These are phyloP conservation scores for Gracilinanus agilis DNA, from an alignment of 2,113 vertebrate genomes.

Conservation along the genomic window DNA sequence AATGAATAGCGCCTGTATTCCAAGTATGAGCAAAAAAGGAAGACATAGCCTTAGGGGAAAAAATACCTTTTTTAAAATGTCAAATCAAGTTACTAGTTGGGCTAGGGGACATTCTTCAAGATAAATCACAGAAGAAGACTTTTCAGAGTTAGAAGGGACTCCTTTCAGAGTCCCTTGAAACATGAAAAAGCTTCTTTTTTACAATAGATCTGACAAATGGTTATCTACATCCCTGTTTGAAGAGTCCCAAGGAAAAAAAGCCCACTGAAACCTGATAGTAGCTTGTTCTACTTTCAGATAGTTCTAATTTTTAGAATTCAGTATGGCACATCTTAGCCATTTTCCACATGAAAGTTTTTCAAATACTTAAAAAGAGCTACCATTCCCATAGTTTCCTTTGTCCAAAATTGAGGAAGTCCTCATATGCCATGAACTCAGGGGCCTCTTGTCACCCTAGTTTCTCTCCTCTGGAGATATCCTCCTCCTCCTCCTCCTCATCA, in stretches of 20 bases:
- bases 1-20: not conserved
- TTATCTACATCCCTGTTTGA: not conserved
- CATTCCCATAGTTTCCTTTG: not conserved
- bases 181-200: slow-evolving; percentile 23
- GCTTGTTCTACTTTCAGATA: not conserved
- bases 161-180: not conserved
- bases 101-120: not conserved
- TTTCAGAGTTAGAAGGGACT: not conserved
- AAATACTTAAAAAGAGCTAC: not conserved
- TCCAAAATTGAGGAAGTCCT: not conserved
- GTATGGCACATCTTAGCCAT: not conserved
- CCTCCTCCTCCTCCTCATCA: no score
- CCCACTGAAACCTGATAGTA: not conserved
- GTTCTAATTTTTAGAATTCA: not conserved
- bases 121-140: not conserved
- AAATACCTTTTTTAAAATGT: not conserved
- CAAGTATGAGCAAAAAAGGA: not conserved
- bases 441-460: not conserved
- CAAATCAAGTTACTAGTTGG: not conserved
- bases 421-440: not conserved
- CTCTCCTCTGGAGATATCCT: not conserved
- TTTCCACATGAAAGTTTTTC: not conserved
- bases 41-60: not conserved
- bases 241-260: not conserved
- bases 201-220: not conserved